Percentiles rank a stretch among this genome's conserved stretches.
Conservation (phyloP, 2,113 vertebrate genomes). For the Gymnocephalus cernua region DNA sequence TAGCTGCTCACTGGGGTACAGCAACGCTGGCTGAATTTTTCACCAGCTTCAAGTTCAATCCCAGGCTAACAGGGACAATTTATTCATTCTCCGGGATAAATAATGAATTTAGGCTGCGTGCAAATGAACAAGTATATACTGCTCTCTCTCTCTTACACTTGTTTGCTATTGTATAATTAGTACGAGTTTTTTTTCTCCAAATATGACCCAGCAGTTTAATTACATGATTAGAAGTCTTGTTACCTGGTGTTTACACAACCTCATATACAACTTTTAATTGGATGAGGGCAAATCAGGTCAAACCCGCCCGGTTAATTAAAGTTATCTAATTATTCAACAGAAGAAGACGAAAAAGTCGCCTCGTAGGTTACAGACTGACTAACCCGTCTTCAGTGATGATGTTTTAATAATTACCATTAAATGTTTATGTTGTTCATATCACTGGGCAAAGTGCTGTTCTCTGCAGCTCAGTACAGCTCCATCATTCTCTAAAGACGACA, state of each 20-base stretch:
- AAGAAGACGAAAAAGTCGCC: not conserved
- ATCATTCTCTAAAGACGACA: not conserved
- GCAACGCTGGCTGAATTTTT: conserved; percentile 59
- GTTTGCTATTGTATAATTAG: conserved; percentile 62
- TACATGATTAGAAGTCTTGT: conserved; percentile 29
- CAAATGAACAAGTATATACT: conserved; percentile 62
- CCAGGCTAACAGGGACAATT: conserved; percentile 67
- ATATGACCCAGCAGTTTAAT: conserved; percentile 27
- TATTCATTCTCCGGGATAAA: conserved; percentile 75
- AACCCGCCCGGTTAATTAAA: conserved; percentile 3
- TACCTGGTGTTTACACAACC: conserved; percentile 35
- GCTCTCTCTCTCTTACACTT: conserved; percentile 54
- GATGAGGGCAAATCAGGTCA: not conserved
- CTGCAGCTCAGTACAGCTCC: not conserved
- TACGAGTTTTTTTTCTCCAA: conserved; percentile 1
- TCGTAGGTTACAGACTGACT: not conserved
- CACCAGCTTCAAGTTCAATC: conserved; percentile 72
- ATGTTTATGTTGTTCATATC: not conserved
- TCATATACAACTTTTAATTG: conserved; percentile 13
- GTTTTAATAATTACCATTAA: conserved; percentile 21
- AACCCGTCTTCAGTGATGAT: not conserved
- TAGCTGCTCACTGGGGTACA: conserved; percentile 49
- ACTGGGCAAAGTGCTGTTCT: not conserved
- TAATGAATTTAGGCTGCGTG: conserved; percentile 79
- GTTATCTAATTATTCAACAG: conserved; percentile 18